A percentile compares a stretch with the other conserved stretches of the same genome.
Conservation (phyloP, 2,888 invertebrate species). For the Strigamia crassipes region DNA sequence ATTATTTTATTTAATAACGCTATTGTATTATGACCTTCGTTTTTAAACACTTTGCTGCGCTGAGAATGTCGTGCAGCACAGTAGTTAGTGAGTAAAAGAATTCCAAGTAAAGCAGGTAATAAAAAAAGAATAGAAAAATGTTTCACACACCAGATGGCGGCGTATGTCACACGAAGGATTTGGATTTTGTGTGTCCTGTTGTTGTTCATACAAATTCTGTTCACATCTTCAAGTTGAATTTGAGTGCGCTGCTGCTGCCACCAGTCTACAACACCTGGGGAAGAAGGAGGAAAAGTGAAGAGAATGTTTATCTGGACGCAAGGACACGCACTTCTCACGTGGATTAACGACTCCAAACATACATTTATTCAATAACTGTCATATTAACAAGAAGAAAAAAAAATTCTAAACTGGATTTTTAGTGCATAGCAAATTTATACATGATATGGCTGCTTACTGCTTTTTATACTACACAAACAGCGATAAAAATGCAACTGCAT, state of each 20-base stretch:
- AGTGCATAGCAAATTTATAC: constrained; percentile 24
- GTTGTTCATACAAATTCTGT: constrained; percentile 8
- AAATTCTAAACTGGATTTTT: constrained; percentile 17
- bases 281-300: constrained; percentile 28
- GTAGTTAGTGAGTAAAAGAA: neutral
- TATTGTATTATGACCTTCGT: constrained; percentile 34
- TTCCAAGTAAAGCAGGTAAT: constrained; percentile 6
- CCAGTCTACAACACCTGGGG: constrained; percentile 26
- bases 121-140: neutral
- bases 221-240: constrained; percentile 42
- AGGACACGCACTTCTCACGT: constrained; percentile 42
- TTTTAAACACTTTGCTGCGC: neutral
- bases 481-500: constrained; percentile 12
- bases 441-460: neutral
- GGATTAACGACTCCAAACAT: constrained; percentile 33
- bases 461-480: neutral
- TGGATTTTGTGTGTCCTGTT: constrained; percentile 32
- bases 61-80: neutral
- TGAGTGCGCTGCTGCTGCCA: constrained; percentile 22
- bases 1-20: neutral
- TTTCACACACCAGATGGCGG: constrained; percentile 23
- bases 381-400: constrained; percentile 7
- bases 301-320: constrained; percentile 38
- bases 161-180: constrained; percentile 37
- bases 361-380: constrained; percentile 38